These are phyloP conservation scores for Scaptomyza tumidula DNA, from an alignment of 2,888 invertebrate genomes.

Conservation along the genomic window DNA sequence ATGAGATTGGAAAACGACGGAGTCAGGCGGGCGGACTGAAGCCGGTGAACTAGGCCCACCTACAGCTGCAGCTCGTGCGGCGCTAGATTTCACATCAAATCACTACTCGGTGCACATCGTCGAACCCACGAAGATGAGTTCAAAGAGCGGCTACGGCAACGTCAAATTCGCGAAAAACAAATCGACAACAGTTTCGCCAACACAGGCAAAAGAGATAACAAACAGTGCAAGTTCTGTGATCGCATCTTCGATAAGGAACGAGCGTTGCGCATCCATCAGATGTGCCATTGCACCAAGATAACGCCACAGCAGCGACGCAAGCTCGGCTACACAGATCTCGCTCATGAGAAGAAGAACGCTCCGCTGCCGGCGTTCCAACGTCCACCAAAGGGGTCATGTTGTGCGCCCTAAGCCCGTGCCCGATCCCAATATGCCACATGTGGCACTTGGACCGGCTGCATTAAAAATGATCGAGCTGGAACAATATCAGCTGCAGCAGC, in stretches of 20 bases:
- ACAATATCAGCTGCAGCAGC: slow-evolving; percentile 29
- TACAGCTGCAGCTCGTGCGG: slow-evolving; percentile 60
- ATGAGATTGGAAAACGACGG: slow-evolving; percentile 11
- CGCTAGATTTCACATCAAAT: slow-evolving; percentile 61
- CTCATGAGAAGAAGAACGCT: slow-evolving; percentile 67
- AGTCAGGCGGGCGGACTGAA: slow-evolving; percentile 25
- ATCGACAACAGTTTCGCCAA: not conserved
- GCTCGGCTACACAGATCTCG: slow-evolving; percentile 61
- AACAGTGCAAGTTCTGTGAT: slow-evolving; percentile 62
- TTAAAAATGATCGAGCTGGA: slow-evolving; percentile 57
- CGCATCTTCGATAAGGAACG: slow-evolving; percentile 67
- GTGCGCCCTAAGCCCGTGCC: not conserved
- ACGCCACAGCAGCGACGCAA: slow-evolving; percentile 67
- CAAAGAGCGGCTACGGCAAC: slow-evolving; percentile 46
- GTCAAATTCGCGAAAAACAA: not conserved
- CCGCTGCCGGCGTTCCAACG: slow-evolving; percentile 61
- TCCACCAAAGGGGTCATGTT: slow-evolving; percentile 1
- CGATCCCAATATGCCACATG: slow-evolving; percentile 48
- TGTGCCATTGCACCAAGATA: slow-evolving; percentile 67
- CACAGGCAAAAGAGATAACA: not conserved
- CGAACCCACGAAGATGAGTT: slow-evolving; percentile 66
- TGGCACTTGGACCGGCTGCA: slow-evolving; percentile 45
- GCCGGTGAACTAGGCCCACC: slow-evolving; percentile 26
- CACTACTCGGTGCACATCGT: slow-evolving; percentile 62
- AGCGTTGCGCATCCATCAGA: slow-evolving; percentile 67